phyloP scores from a whole-genome alignment of 2,888 invertebrate genomes.

The Ashinkailepas kermadecensis region DNA sequence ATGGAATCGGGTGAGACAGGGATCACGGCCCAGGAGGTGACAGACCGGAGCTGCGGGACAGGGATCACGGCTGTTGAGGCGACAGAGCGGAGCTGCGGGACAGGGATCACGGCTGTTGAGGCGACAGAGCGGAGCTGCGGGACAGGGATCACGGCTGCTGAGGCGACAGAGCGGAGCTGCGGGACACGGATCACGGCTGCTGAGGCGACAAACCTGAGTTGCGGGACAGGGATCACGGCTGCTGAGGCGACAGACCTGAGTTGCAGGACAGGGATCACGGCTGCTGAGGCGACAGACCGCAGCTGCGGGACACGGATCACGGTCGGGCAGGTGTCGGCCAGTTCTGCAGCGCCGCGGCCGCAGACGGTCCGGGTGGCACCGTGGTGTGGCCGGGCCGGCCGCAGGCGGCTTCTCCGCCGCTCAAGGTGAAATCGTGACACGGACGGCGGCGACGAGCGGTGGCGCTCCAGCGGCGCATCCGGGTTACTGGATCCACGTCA shows the following conservation, averaged over 20 bases:
- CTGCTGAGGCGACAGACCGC: neutral
- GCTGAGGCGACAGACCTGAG: too few relatives aligned
- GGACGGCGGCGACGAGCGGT: neutral
- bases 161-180: neutral
- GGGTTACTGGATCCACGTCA: neutral
- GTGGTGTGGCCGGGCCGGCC: neutral
- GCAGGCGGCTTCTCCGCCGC: neutral
- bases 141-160: neutral
- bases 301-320: neutral
- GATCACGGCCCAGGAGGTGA: neutral
- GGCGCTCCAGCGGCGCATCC: slow-evolving; percentile 9
- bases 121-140: neutral
- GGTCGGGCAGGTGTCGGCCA: neutral
- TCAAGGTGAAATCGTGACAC: slow-evolving; percentile 18
- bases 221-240: neutral
- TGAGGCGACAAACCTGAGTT: neutral
- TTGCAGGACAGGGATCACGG: neutral
- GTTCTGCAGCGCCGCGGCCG: neutral
- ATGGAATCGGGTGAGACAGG: too few relatives aligned
- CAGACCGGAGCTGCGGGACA: neutral
- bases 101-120: neutral
- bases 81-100: neutral
- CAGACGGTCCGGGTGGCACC: neutral
- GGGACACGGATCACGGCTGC: neutral
- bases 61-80: neutral